Conservation (phyloP, 2,888 invertebrate genomes). For the Pollenia angustigena region DNA sequence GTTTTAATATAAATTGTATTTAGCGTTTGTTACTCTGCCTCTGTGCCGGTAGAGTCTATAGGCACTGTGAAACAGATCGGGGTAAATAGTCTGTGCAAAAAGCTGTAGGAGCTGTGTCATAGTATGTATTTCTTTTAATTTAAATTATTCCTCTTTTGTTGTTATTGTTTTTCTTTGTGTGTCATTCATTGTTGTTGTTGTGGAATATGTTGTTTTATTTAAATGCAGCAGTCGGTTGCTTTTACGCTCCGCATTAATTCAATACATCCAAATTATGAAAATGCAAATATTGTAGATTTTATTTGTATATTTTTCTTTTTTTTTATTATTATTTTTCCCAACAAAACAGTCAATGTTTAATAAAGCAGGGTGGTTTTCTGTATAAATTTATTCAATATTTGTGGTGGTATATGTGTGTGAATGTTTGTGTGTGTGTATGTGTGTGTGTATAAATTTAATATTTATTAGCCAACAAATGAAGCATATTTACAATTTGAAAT, state of each 20-base stretch:
- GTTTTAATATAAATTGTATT: slow-evolving; percentile 63
- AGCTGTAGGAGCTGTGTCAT: slow-evolving; percentile 63
- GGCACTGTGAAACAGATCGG: slow-evolving; percentile 26
- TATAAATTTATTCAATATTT: slow-evolving; percentile 53
- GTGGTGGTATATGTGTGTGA: not conserved
- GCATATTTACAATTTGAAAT: slow-evolving; percentile 71
- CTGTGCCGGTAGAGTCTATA: not conserved
- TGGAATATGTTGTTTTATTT: slow-evolving; percentile 57
- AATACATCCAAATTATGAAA: slow-evolving; percentile 71
- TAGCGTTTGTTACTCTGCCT: slow-evolving; percentile 41
- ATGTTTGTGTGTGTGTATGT: slow-evolving; percentile 15
- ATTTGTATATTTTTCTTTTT: slow-evolving; percentile 43
- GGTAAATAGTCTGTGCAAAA: slow-evolving; percentile 51
- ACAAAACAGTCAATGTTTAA: slow-evolving; percentile 44
- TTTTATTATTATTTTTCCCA: slow-evolving; percentile 28
- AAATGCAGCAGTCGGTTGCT: slow-evolving; percentile 51
- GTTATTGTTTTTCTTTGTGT: slow-evolving; percentile 3
- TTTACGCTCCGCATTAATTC: slow-evolving; percentile 35
- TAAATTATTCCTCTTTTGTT: slow-evolving; percentile 62
- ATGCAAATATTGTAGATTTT: slow-evolving; percentile 71
- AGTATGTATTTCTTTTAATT: slow-evolving; percentile 66
- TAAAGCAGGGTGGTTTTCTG: slow-evolving; percentile 59
- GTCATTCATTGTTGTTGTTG: slow-evolving; percentile 10
- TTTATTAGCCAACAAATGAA: slow-evolving; percentile 73
- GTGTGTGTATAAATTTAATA: slow-evolving; percentile 63